These are phyloP conservation scores for Drosophila planitibia DNA, from an alignment of 2,888 invertebrate species.

Conservation along the genomic window DNA sequence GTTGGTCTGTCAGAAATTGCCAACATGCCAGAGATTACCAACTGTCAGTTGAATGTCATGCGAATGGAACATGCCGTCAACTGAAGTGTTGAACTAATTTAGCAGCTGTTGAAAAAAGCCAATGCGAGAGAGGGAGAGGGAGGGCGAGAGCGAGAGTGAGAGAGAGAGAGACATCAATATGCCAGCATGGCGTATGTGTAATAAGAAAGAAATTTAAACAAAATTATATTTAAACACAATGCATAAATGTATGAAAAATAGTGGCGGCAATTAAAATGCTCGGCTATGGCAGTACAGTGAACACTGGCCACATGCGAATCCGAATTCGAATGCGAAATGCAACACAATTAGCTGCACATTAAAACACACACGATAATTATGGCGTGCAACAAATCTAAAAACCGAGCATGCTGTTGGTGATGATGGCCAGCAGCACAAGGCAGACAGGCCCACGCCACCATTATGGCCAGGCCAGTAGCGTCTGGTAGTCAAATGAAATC, in stretches of 20 bases:
- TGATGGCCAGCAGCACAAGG: conserved; percentile 61
- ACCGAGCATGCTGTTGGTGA: conserved; percentile 31
- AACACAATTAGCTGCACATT: conserved; percentile 84
- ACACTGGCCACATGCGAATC: conserved; percentile 28
- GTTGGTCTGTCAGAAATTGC: conserved; percentile 80
- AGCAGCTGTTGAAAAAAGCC: conserved; percentile 84
- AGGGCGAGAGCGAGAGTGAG: background rate
- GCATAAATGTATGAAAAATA: conserved; percentile 55
- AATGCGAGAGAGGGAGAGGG: conserved; percentile 10
- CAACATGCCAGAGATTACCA: conserved; percentile 84
- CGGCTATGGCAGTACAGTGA: conserved; percentile 47
- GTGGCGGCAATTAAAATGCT: conserved; percentile 81
- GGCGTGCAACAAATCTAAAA: conserved; percentile 54
- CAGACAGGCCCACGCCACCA: conserved; percentile 47
- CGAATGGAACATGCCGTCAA: conserved; percentile 84
- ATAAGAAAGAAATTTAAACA: conserved; percentile 58
- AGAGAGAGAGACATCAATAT: conserved; percentile 12
- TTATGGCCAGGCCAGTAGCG: conserved; percentile 40
- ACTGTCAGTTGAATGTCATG: conserved; percentile 85
- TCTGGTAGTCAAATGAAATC: conserved; percentile 76
- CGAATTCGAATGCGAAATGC: conserved; percentile 57
- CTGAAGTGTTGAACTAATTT: conserved; percentile 85
- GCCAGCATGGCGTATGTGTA: conserved; percentile 72
- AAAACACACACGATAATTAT: conserved; percentile 81
- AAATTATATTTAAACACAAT: conserved; percentile 61